Evolutionary conservation across 2,113 vertebrate genomes (phyloP).

Genomic region (Trogon melanurus): DNA sequence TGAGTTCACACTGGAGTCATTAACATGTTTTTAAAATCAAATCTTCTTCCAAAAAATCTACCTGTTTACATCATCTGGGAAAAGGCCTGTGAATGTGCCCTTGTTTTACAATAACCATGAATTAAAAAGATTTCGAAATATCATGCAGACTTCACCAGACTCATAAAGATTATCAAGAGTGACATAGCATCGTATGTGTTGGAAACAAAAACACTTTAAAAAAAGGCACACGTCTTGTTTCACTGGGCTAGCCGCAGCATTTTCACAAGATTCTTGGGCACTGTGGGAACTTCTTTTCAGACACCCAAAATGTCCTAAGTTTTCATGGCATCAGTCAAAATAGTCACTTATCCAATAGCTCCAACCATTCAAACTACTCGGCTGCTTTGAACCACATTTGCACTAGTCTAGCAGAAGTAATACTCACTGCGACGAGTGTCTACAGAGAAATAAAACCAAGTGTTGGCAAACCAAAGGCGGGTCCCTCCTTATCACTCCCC

Average conservation of each 20-base stretch:
- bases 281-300: background rate
- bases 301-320: background rate
- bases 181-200: background rate
- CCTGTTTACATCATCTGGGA: background rate
- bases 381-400: background rate
- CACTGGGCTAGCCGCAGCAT: background rate
- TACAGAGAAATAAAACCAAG: background rate
- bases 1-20: background rate
- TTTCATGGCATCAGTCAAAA: background rate
- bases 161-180: background rate
- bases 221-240: background rate
- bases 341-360: background rate
- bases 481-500: background rate
- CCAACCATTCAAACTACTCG: background rate
- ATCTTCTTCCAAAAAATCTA: background rate
- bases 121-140: background rate
- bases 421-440: background rate
- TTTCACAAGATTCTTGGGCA: background rate
- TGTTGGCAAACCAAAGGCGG: background rate
- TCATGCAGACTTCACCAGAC: background rate
- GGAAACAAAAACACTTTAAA: background rate
- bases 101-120: background rate
- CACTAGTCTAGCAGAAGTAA: background rate
- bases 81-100: background rate
- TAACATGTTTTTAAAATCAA: background rate